Base-by-base conservation (phyloP, 2,113 vertebrate species). In the Caranx melampygus region DNA sequence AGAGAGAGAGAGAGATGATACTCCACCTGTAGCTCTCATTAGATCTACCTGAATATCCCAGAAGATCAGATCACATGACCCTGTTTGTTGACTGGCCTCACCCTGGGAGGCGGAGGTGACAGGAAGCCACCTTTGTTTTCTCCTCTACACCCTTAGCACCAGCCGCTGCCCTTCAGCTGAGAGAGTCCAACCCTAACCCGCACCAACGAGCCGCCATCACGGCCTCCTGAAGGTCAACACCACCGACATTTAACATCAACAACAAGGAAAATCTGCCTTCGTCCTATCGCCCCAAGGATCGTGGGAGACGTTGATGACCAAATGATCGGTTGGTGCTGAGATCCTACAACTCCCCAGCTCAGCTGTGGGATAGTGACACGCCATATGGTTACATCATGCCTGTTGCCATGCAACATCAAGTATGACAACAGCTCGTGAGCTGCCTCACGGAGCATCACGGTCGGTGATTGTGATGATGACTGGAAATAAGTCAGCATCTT, bases 121-220 rank as follows among this genome's bases (percentile, higher is more conserved):
- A 44, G 21, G 1, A 72, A 80, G 2, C 72, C 51, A 69, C 60
- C 44, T 87, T 54, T 81, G 75, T 88, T 86, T 74, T 75, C 26
- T 35, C 16, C 51, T 70, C 51, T 72, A 26, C 52, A 72, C 61
- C 62, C 62, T 42, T 62, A 49, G 21, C 55, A 57, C 15, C 13
- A 57, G 20, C 54, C 42, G 2, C 66, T 52, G 72, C 54, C 40
- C 65, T 72, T 66, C 7, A 63, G 3, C 80, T 80, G 88, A 85
- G n/a, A n/a, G 80, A 60, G 54, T 81, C 80, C 82, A 87, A 81
- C 64, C 10, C 52, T 26, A 26, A 62, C 10, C 9, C 40, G 31
- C 8, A 31, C 42, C 7, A 64, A 26, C 3, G 21, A 76, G 74
- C 58, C 14, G 31, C 31, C 60, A 14, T 31, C 72, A 18, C 3